phyloP scores from a whole-genome alignment of 2,113 vertebrate genomes.

The Rhabdomys dilectus region DNA sequence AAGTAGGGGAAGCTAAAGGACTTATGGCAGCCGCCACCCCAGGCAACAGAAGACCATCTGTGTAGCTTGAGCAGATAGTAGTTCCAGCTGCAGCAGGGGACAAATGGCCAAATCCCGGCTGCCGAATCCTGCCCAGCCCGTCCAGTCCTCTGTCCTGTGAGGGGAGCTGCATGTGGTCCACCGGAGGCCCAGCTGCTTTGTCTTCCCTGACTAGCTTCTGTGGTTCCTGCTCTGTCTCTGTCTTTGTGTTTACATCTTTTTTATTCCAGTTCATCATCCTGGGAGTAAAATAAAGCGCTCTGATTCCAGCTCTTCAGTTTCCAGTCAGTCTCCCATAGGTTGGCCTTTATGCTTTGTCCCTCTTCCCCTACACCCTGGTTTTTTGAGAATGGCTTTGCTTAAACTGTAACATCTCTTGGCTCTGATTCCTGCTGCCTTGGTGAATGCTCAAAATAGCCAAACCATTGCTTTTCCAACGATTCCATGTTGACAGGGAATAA shows the following conservation, averaged over 20 bases:
- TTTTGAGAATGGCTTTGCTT: constrained; percentile 84
- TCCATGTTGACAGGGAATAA: background rate
- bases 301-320: constrained; percentile 96
- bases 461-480: constrained; percentile 37
- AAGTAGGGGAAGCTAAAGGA: background rate
- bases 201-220: constrained; percentile 75
- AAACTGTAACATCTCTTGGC: constrained; percentile 45
- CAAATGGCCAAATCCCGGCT: background rate
- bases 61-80: background rate
- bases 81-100: background rate
- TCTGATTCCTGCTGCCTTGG: constrained; percentile 61
- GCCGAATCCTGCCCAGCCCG: background rate
- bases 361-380: constrained; percentile 5
- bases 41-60: background rate
- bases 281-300: constrained; percentile 96
- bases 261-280: constrained; percentile 94
- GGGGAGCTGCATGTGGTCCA: constrained; percentile 55
- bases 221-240: constrained; percentile 77
- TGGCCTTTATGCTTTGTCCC: constrained; percentile 80
- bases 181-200: constrained; percentile 21
- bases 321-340: constrained; percentile 95
- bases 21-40: background rate
- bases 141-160: constrained; percentile 9
- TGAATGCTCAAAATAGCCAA: constrained; percentile 59
- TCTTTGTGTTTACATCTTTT: constrained; percentile 86